Base-by-base conservation (phyloP, 1,140 invertebrate genomes). In the Hycleus phaleratus region DNA sequence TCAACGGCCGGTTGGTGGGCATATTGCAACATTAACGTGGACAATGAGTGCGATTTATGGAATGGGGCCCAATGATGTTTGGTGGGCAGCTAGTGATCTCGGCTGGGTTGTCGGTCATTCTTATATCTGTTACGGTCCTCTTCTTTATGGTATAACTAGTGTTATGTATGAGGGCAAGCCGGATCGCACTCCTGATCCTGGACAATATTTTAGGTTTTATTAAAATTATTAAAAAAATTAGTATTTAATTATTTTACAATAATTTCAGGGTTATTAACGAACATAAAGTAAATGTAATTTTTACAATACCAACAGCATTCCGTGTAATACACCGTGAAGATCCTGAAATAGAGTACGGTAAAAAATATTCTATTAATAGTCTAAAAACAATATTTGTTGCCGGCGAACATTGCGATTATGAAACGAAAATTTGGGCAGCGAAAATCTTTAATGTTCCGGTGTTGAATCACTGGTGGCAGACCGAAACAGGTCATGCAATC, bases 381-480 rank as follows among this genome's bases (percentile, higher is more conserved):
- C 79, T 96, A 61, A 84, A 84, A 56, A 82, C 82, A 6, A 80
- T 96, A 50, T 95, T 93, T 72, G 85, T 95, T 4, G 93, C 93
- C 57, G 94, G 94, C 0, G 94, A 97, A 73, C 91, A 95, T 68
- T 94, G 93, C 71, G 94, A 97, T 70, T 85, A 88, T 55, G 91
- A 94, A 68, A 93, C 93, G 0, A 87, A 93, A 79, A 64, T 76
- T 4, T 97, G 93, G 93, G 86, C 89, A 1, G 84, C 90, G 71
- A 82, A 82, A 51, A 77, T 81, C 7, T 90, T 96, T 66, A 81
- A 86, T 59, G 89, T 90, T 2, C 91, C 93, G 0, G 83, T 95
- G 6, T 69, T 95, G 12, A 95, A 97, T 73, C 88, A 97, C 71
- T 97, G 93, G 93, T 97, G 94, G 93, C 94, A 97, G 76, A 95